phyloP scores from a whole-genome alignment of 2,113 vertebrate species.

The Mus musculus region GRCm39 chr5:130964501-130965000 shows the following conservation, averaged over 20 bases:
- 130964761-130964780: neutral
- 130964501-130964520: neutral
- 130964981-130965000: conserved; percentile 82
- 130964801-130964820: conserved; percentile 43
- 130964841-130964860: conserved; percentile 39
- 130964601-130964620: neutral
- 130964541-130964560: neutral
- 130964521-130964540: neutral
- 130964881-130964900: conserved; percentile 78
- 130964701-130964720: neutral
- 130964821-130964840: conserved; percentile 78
- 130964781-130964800: conserved; percentile 40
- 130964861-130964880: conserved; percentile 74
- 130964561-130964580: neutral
- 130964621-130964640: neutral
- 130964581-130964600: neutral
- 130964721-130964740: neutral
- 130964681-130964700: neutral
- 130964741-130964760: conserved; percentile 21
- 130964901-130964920: conserved; percentile 55
- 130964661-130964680: conserved; percentile 33
- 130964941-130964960: conserved; percentile 73
- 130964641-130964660: conserved; percentile 48
- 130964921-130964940: conserved; percentile 66
- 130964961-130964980: conserved; percentile 70